A percentile compares a stretch with the other conserved stretches of the same genome.
Conservation (phyloP, 2,113 vertebrate species). For the Istiophorus platypterus region DNA sequence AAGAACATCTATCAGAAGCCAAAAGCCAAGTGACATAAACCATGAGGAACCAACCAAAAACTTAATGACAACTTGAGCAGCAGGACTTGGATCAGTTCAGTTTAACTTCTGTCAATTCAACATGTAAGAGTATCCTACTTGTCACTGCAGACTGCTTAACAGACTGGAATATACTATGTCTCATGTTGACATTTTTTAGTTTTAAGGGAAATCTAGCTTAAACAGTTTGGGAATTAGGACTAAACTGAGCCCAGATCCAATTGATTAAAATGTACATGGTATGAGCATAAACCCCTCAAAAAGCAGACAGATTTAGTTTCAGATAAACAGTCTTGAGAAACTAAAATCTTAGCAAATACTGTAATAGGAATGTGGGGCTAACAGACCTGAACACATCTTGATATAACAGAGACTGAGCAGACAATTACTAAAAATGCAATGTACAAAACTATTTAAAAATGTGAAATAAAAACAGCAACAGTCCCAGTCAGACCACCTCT, state of each 20-base stretch:
- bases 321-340: not conserved
- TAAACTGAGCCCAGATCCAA: not conserved
- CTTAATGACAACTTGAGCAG: not conserved
- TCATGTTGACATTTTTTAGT: not conserved
- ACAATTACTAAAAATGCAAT: constrained; percentile 51
- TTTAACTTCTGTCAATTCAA: not conserved
- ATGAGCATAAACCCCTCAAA: not conserved
- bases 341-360: constrained; percentile 17
- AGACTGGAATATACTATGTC: not conserved
- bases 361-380: constrained; percentile 19
- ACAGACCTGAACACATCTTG: not conserved
- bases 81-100: not conserved
- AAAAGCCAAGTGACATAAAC: not conserved
- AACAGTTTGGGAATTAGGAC: not conserved
- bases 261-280: not conserved
- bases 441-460: constrained; percentile 68
- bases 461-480: constrained; percentile 48
- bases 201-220: not conserved
- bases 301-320: not conserved
- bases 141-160: not conserved
- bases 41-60: not conserved
- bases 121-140: constrained; percentile 8
- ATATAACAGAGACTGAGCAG: not conserved
- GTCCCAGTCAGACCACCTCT: constrained; percentile 21
- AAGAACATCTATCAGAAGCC: not conserved